A percentile compares a stretch with the other conserved stretches of the same genome.
Conservation (phyloP, 2,797 vertebrate species). For the Myotis pilosus region DNA sequence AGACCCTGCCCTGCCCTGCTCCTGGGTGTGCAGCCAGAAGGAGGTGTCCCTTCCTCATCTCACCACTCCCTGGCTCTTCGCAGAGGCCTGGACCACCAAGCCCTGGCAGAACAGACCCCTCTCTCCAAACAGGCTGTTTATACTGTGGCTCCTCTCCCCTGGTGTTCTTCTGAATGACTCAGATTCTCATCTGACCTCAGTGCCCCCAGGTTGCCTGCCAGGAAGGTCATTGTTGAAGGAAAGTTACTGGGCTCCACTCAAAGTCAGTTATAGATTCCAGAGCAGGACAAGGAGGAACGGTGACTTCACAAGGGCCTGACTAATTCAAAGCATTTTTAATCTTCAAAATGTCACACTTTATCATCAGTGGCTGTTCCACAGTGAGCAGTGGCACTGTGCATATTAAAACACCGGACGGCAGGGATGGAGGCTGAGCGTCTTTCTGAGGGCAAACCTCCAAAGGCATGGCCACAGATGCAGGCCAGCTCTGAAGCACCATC, state of each 20-base stretch:
- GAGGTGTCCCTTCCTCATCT: not conserved
- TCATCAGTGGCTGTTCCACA: constrained; percentile 54
- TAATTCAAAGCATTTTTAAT: constrained; percentile 73
- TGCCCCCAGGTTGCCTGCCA: not conserved
- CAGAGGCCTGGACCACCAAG: not conserved
- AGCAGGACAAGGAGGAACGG: constrained; percentile 54
- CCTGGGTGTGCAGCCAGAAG: not conserved
- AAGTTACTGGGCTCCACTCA: constrained; percentile 56
- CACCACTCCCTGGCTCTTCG: not conserved
- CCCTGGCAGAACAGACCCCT: not conserved
- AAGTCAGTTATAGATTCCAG: constrained; percentile 68
- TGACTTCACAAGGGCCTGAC: constrained; percentile 70
- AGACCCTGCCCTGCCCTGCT: not conserved
- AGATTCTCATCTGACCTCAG: not conserved
- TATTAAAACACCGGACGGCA: constrained; percentile 26
- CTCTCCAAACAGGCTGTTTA: not conserved
- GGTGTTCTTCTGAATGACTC: not conserved
- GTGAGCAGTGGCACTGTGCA: not conserved
- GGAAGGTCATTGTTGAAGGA: constrained; percentile 31
- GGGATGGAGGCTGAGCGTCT: not conserved
- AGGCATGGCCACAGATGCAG: not conserved
- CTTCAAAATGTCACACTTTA: constrained; percentile 74
- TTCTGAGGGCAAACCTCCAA: not conserved
- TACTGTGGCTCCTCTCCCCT: not conserved
- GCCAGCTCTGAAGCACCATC: not conserved